phyloP scores from a whole-genome alignment of 2,113 vertebrate species.

The Acrocephalus arundinaceus region DNA sequence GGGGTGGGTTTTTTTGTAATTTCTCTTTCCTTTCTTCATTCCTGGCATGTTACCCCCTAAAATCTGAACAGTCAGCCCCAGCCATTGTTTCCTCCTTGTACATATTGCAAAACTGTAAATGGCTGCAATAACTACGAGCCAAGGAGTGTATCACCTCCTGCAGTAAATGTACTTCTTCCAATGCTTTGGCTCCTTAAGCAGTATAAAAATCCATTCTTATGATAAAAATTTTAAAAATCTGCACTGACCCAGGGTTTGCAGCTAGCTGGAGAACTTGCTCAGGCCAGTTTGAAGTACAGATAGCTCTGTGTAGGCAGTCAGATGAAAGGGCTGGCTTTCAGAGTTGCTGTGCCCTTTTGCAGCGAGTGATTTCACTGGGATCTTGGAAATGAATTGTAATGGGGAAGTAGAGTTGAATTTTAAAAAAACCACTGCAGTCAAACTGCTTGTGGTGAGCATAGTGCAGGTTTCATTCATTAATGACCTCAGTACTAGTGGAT shows the following conservation, averaged over 20 bases:
- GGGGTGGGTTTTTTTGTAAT: no score
- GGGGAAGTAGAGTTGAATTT: not conserved
- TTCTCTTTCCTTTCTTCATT: not conserved
- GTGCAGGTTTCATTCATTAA: not conserved
- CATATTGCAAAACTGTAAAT: not conserved
- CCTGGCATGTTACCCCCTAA: not conserved
- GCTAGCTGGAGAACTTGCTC: not conserved
- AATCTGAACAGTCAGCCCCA: not conserved
- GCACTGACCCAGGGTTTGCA: fast-evolving
- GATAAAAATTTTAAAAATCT: not conserved
- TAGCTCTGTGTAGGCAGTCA: not conserved
- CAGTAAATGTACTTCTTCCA: not conserved
- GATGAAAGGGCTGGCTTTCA: not conserved
- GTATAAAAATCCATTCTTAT: not conserved
- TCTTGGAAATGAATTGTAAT: not conserved
- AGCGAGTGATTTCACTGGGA: not conserved
- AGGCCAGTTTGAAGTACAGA: not conserved
- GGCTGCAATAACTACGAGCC: not conserved
- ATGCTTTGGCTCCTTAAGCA: not conserved
- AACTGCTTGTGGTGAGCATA: not conserved
- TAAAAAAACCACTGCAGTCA: not conserved
- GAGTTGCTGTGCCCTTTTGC: not conserved
- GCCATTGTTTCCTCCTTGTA: not conserved
- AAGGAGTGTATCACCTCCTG: not conserved
- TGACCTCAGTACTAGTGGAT: not conserved